Evolutionary conservation across 1,140 invertebrate species (phyloP).

Genomic region (Linepithema humile): DNA sequence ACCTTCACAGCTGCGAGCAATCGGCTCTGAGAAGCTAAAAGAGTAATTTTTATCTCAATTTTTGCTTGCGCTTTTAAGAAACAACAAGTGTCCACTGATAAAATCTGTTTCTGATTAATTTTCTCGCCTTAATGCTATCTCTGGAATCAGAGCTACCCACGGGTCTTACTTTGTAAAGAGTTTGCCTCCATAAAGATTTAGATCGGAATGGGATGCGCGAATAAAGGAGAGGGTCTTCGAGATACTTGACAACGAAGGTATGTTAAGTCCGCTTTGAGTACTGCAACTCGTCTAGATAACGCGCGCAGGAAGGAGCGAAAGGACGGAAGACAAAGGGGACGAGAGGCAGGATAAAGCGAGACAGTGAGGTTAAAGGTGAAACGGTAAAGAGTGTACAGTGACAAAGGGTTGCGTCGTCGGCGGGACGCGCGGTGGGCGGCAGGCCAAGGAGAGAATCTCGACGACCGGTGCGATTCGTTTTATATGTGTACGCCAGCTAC

Average conservation of each 20-base stretch:
- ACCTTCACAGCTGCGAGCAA: neutral
- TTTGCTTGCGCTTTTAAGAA: neutral
- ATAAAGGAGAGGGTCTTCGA: constrained; percentile 20
- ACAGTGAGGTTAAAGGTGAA: constrained; percentile 54
- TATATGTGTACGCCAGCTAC: constrained; percentile 36
- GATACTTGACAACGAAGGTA: constrained; percentile 33
- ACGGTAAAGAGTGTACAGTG: constrained; percentile 46
- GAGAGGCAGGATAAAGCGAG: neutral
- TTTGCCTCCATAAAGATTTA: neutral
- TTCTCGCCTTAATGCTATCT: neutral
- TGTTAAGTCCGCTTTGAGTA: constrained; percentile 62
- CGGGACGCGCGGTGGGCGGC: neutral
- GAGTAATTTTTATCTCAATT: constrained; percentile 1
- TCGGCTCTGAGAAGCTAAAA: neutral
- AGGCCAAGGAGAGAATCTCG: constrained; percentile 25
- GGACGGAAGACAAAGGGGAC: neutral
- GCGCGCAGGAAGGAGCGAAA: neutral
- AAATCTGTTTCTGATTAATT: neutral
- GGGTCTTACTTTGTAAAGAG: neutral
- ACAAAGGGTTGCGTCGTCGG: constrained; percentile 21
- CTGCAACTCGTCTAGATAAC: constrained; percentile 45
- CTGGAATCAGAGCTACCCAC: neutral
- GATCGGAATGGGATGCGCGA: neutral
- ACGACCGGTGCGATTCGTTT: constrained; percentile 42
- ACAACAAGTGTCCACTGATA: neutral